Base-by-base conservation (phyloP, 2,113 vertebrate genomes). In the Crotophaga sulcirostris region DNA sequence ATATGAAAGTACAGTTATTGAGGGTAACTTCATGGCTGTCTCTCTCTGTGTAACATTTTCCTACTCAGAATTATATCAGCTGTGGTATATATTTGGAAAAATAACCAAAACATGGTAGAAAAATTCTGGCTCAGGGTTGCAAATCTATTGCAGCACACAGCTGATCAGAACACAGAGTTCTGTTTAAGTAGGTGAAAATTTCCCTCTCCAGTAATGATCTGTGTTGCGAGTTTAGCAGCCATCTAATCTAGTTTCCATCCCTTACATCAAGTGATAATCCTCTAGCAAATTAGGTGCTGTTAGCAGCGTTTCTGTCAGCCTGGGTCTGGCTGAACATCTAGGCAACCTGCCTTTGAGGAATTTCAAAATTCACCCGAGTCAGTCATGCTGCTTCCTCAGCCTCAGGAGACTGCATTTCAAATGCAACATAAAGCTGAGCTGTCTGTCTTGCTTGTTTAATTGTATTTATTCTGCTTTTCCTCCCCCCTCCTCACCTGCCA, bases 311-410 rank as follows among this genome's bases (percentile, higher is more conserved):
- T 85, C 92, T 95, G 94, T 92, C 95, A 90, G 80, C 42, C 56
- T 33, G 11, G 31, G 36, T 74, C 77, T 92, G 68, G 18, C 78
- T 93, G 63, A 14, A 34, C 47, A 21, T 58, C 26, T 23, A 81
- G 90, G 72, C 87, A 94, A 56, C 34, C 63, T 94, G 79, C 85
- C 95, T 96, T 84, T 89, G 78, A 94, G 92, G 92, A 86, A 62
- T 69, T 82, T 91, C 21, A 76, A 19, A n/a, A 29, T 90, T 83
- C 36, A 16, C 74, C 55, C 36, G 49, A 7, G 47, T 90, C 78
- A 70, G 55, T 90, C 56, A 38, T 55, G 49, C 86, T 79, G 73
- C 83, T 93, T 90, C 38, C 45, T 83, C 67, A 77, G 90, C 79
- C 88, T 89, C 85, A 78, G 60, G 78, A 90, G 82, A 16, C 68